Evolutionary conservation across 2,113 vertebrate genomes (phyloP).

Genomic region (Gavialis gangeticus): DNA sequence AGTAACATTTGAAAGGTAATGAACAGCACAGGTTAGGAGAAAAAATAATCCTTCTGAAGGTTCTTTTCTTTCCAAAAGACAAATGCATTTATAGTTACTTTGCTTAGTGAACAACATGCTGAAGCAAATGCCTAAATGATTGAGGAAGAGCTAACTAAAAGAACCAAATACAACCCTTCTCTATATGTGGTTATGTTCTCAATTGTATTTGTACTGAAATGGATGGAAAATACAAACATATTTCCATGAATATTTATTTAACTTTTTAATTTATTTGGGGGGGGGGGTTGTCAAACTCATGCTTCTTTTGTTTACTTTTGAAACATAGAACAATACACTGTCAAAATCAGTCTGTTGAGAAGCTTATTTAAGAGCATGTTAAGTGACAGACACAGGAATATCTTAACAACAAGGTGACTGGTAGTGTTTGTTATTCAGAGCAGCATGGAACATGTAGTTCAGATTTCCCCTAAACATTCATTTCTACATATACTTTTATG

Average conservation of each 20-base stretch:
- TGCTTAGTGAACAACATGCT: not conserved
- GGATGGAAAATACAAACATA: not conserved
- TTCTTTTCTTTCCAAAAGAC: not conserved
- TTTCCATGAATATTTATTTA: not conserved
- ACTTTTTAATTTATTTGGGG: not conserved
- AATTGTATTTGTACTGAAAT: not conserved
- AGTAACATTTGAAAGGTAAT: not conserved
- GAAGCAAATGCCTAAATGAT: not conserved
- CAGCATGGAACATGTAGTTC: not conserved
- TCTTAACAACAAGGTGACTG: not conserved
- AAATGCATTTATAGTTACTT: not conserved
- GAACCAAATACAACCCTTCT: not conserved
- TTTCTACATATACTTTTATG: not conserved
- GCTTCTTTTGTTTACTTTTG: not conserved
- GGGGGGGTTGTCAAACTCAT: not conserved
- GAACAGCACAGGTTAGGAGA: not conserved
- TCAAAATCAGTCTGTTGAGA: not conserved
- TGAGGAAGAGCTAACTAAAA: not conserved
- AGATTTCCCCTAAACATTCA: not conserved
- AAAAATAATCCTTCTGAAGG: not conserved
- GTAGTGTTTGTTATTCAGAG: not conserved
- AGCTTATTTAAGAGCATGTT: not conserved
- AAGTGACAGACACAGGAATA: not conserved
- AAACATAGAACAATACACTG: not conserved
- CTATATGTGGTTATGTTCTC: not conserved